phyloP scores from a whole-genome alignment of 2,113 vertebrate species.

The Tauraco erythrolophus region DNA sequence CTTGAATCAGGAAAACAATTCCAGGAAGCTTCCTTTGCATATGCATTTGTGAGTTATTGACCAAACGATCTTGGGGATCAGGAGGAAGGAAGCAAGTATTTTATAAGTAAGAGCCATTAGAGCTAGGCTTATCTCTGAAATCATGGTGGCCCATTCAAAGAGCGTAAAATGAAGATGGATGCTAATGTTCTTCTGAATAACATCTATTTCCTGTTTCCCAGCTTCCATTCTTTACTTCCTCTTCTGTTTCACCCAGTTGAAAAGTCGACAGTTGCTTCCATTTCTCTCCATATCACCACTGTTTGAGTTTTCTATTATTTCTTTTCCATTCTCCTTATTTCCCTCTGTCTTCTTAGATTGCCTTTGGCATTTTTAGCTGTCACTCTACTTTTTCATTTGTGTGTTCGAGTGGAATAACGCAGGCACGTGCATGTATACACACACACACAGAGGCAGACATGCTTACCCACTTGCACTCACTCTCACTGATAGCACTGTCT shows the following conservation, averaged over 20 bases:
- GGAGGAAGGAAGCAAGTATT: neutral
- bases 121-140: neutral
- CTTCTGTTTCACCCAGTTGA: neutral
- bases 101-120: neutral
- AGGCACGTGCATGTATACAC: fast-evolving
- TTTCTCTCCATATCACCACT: neutral
- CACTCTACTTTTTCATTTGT: conserved; percentile 15
- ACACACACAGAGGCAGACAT: neutral
- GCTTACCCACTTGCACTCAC: neutral
- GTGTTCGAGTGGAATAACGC: neutral
- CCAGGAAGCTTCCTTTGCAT: neutral
- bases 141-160: neutral
- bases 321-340: neutral
- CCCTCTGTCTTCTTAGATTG: neutral
- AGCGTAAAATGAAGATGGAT: neutral
- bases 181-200: neutral
- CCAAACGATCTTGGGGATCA: neutral
- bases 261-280: neutral
- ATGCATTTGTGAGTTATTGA: neutral
- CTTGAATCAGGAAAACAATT: neutral
- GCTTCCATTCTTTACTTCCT: neutral
- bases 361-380: conserved; percentile 24
- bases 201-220: neutral
- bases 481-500: neutral
- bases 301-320: conserved; percentile 3